Conservation (phyloP, 2,113 vertebrate genomes). For the Stegastes partitus region DNA sequence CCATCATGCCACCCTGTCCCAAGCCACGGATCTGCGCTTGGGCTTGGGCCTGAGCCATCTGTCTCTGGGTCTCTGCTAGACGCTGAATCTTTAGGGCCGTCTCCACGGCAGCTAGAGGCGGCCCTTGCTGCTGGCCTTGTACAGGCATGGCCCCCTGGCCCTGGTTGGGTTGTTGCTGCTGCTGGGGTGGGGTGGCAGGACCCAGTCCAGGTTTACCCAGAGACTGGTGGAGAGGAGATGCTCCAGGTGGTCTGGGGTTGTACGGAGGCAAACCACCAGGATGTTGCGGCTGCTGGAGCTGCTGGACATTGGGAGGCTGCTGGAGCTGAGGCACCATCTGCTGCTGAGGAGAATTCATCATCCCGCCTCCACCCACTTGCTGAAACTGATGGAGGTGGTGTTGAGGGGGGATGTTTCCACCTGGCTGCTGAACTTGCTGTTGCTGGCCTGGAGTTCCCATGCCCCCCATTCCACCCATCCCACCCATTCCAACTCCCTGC, state of each 20-base stretch:
- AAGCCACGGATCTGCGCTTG: constrained; percentile 87
- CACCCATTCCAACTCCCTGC: constrained; percentile 72
- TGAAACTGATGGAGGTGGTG: constrained; percentile 83
- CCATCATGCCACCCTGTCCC: constrained; percentile 84
- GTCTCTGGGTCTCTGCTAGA: constrained; percentile 94
- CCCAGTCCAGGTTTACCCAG: constrained; percentile 94
- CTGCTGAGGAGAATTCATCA: constrained; percentile 83
- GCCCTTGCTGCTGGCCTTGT: constrained; percentile 84
- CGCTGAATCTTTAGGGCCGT: constrained; percentile 97
- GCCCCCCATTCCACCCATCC: constrained; percentile 65
- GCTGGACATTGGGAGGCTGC: constrained; percentile 86
- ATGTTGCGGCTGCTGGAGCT: constrained; percentile 77
- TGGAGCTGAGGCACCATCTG: constrained; percentile 87
- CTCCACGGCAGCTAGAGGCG: constrained; percentile 94
- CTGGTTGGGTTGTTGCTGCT: constrained; percentile 84
- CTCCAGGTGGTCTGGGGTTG: constrained; percentile 89
- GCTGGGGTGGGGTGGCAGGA: constrained; percentile 88
- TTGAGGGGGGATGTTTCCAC: constrained; percentile 71
- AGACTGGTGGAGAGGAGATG: constrained; percentile 89
- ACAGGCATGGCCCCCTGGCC: constrained; percentile 74
- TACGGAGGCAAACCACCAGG: constrained; percentile 83
- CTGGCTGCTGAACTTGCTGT: constrained; percentile 80
- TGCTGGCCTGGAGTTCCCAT: constrained; percentile 63
- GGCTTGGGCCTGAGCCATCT: constrained; percentile 90
- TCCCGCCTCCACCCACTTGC: constrained; percentile 70